Conservation (phyloP, 1,140 invertebrate species). For the Drosophila seguyi region DNA sequence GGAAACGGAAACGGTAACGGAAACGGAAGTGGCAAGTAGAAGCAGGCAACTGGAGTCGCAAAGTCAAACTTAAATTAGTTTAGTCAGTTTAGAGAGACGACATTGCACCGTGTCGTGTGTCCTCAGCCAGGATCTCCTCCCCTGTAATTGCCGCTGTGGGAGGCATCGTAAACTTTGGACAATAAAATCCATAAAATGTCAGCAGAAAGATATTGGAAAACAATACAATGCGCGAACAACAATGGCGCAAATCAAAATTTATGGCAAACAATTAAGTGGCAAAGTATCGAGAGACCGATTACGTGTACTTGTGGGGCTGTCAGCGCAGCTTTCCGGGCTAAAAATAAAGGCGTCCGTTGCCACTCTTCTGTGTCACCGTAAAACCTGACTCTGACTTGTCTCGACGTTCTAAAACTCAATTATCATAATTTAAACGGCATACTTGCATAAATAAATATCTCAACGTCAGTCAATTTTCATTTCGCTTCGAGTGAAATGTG, state of each 20-base stretch:
- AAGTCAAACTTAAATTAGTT: constrained; percentile 59
- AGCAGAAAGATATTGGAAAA: constrained; percentile 31
- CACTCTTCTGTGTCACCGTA: not conserved
- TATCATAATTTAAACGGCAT: constrained; percentile 44
- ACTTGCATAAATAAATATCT: constrained; percentile 65
- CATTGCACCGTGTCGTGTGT: too few relatives aligned
- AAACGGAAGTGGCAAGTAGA: constrained; percentile 23
- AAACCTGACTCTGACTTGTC: constrained; percentile 5
- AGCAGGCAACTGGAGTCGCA: not conserved
- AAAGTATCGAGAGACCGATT: constrained; percentile 54
- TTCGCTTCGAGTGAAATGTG: constrained; percentile 74
- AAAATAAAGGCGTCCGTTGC: constrained; percentile 16
- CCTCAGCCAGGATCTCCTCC: too few relatives aligned
- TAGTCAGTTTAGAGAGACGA: too few relatives aligned
- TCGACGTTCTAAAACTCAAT: constrained; percentile 45
- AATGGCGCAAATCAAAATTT: constrained; percentile 67
- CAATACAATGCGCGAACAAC: constrained; percentile 20
- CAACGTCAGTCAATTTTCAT: constrained; percentile 81
- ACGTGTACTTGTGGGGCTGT: constrained; percentile 43
- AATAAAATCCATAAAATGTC: constrained; percentile 59
- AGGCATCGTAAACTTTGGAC: constrained; percentile 51
- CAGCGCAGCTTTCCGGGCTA: constrained; percentile 20
- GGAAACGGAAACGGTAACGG: constrained; percentile 13
- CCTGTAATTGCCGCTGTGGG: constrained; percentile 40
- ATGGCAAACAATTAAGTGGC: constrained; percentile 68